phyloP scores from a whole-genome alignment of 2,888 invertebrate genomes.

The Dicyrtomina minuta region DNA sequence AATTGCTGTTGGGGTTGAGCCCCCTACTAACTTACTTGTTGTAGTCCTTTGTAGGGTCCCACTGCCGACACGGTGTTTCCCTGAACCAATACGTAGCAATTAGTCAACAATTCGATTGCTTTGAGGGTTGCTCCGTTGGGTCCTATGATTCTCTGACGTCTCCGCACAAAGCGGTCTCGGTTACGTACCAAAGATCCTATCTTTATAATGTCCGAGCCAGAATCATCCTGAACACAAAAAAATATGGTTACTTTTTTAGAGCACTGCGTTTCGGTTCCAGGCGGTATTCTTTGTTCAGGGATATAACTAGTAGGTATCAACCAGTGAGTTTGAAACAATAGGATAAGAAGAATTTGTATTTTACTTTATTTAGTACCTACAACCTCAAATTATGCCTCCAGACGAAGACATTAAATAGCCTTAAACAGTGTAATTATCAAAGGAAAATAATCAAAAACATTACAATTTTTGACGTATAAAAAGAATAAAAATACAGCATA shows the following conservation, averaged over 20 bases:
- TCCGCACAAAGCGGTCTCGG: constrained; percentile 90
- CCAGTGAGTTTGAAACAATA: too few relatives aligned
- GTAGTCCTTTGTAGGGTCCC: constrained; percentile 90
- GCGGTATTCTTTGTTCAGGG: constrained; percentile 1
- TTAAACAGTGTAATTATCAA: too few relatives aligned
- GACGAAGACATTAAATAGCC: too few relatives aligned
- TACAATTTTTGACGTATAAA: too few relatives aligned
- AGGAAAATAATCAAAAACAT: too few relatives aligned
- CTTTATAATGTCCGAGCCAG: constrained; percentile 93
- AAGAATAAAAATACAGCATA: too few relatives aligned
- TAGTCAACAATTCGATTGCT: constrained; percentile 91
- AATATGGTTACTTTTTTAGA: not conserved
- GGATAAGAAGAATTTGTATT: too few relatives aligned
- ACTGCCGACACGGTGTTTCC: constrained; percentile 95
- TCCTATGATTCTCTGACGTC: constrained; percentile 91
- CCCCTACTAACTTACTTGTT: constrained; percentile 62
- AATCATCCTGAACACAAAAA: constrained; percentile 72
- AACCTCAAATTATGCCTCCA: too few relatives aligned
- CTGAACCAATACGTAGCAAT: constrained; percentile 94
- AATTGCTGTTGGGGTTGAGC: too few relatives aligned
- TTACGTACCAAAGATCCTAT: constrained; percentile 87
- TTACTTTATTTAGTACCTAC: too few relatives aligned
- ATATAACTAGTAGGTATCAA: too few relatives aligned
- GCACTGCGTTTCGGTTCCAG: not conserved
- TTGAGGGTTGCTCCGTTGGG: constrained; percentile 98